Evolutionary conservation across 2,113 vertebrate species (phyloP), one percentile per base, ranked within the genome.

Genomic region (Nothobranchius furzeri): DNA sequence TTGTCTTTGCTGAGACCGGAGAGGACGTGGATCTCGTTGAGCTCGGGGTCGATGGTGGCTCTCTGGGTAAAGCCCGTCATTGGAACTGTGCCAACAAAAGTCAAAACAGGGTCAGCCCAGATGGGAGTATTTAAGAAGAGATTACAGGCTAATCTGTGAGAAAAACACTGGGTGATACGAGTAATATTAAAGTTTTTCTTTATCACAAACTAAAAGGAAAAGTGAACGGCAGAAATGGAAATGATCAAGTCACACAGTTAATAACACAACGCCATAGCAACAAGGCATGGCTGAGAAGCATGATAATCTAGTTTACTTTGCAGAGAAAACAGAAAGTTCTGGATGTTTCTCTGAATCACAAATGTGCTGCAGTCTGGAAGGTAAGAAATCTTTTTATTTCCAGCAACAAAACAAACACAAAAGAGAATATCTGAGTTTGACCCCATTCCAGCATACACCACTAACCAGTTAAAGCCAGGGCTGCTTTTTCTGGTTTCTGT

Each of bases 61-160:
- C 98, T 94, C 82, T 99, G 98, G 68, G 98, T 99, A 86, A 99
- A 99, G 58, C 98, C 98, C 2, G 98, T 99, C 98, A 99, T 99
- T 7, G 97, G 97, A 76, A 99, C 98, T 99, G 74, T 10, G 60
- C 13, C 13, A 0, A 56, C 54, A 37, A 30, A 30, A 30, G 30
- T 30, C 30, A 30, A 4, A 54, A 58, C 17, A 15, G 0, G 63
- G 37, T 64, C 45, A 47, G 30, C 13, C 10, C 43, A 45, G 43
- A 45, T 45, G 9, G 30, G 30, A 30, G 30, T 30, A 4, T 30
- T 30, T 30, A 3, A 30, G 30, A 30, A 30, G 30, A 30, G 30
- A 30, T 30, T 30, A 30, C 30, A 30, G 30, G 30, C 4, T 30
- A 30, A 30, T 30, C 30, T 30, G 30, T 30, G 30, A 30, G 30